Base-by-base conservation (phyloP, 2,888 invertebrate species). In the Cryptocephalus primarius region DNA sequence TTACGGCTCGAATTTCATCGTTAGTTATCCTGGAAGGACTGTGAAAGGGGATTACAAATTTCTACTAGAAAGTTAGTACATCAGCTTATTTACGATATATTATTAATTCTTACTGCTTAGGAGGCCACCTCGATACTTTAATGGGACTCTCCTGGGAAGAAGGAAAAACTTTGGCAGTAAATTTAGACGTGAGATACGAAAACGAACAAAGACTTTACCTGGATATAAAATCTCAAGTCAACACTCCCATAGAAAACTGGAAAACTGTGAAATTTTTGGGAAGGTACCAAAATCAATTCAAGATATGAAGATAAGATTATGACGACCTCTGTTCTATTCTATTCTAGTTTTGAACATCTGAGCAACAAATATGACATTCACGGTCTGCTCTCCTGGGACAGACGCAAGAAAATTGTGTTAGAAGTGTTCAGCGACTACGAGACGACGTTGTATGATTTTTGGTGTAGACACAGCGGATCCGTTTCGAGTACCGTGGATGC, bases 1-100 rank as follows among this genome's bases (percentile, higher is more conserved):
- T 52, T 78, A 83, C 55, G 79, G 75, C 39, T 83, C 79, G 0
- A 75, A 78, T 34, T 65, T 82, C 14, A 75, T 79, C 36, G 56
- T 88, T 10, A 81, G 83, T 47, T 89, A 88, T 66, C 89, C 89
- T 0, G 87, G 87, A 1, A 74, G 85, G 32, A 76, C 82, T 39
- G 74, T 88, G 32, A 81, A 79, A 48, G 84, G 80, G 34, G 77
- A 81, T 38, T 82, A 83, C 52, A 75, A 80, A 49, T 73, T 84
- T 39, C 60, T 77, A 9, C 62, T 79, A 38, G 72, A 70, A 68
- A 75, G 78, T 74, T 57, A 63, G 56, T 53, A 43, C 32, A 6
- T 4, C 22, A 22, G 6, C 2, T 2, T 22, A 22, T 2, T 22
- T 22, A n/a, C n/a, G n/a, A n/a, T n/a, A 22, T 22, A 4, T 6